These are phyloP conservation scores for Lasioglossum albipes DNA, from an alignment of 1,140 invertebrate species.

Conservation along the genomic window DNA sequence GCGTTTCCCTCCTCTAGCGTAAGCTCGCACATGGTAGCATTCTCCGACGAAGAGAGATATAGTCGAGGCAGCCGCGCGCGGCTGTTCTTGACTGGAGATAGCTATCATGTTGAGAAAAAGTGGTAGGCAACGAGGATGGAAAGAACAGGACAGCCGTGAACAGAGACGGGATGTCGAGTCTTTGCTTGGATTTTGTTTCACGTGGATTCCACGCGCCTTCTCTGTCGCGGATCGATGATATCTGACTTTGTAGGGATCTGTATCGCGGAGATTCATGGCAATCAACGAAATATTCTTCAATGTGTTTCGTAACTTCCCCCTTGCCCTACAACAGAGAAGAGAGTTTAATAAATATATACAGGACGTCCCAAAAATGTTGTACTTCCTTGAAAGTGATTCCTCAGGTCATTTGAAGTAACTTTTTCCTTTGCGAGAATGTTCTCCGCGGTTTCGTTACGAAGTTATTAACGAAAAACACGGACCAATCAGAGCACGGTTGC, in stretches of 20 bases:
- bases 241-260: not conserved
- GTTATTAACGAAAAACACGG: no score
- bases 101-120: constrained; percentile 54
- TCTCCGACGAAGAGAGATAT: constrained; percentile 19
- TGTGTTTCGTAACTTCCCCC: no score
- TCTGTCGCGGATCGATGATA: constrained; percentile 40
- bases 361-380: no score
- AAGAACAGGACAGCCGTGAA: not conserved
- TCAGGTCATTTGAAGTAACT: no score
- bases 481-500: no score
- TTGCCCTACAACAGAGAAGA: no score
- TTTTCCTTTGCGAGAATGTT: no score
- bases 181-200: constrained; percentile 52
- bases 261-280: not conserved
- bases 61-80: not conserved
- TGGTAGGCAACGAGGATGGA: constrained; percentile 28
- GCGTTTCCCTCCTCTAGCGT: constrained; percentile 6
- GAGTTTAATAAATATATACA: no score
- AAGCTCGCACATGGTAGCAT: not conserved
- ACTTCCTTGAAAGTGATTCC: no score
- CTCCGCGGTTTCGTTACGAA: no score
- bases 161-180: constrained; percentile 25
- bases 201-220: constrained; percentile 36
- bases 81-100: constrained; percentile 14
- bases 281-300: not conserved